A percentile compares a stretch with the other conserved stretches of the same genome.
Evolutionary conservation across 2,888 invertebrate species (phyloP).

Genomic region (Luperina nickerlii): DNA sequence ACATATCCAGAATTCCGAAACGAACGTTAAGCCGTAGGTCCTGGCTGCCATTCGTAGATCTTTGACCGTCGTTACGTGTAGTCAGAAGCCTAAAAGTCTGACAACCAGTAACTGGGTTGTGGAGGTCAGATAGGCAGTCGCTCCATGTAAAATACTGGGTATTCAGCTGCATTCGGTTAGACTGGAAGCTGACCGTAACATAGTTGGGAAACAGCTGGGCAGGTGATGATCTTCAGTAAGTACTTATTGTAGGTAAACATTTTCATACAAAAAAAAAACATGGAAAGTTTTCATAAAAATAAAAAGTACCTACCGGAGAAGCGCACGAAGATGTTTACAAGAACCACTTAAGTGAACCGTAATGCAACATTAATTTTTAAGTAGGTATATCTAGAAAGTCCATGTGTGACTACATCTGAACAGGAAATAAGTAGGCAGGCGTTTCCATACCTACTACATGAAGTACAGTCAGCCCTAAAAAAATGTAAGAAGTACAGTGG

Average conservation of each 20-base stretch:
- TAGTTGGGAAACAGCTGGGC: background rate
- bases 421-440: slow-evolving; percentile 68
- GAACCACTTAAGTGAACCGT: slow-evolving; percentile 54
- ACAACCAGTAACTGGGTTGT: background rate
- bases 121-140: background rate
- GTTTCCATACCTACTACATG: slow-evolving; percentile 48
- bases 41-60: background rate
- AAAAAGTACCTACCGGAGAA: slow-evolving; percentile 24
- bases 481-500: too few relatives aligned
- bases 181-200: background rate
- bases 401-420: slow-evolving; percentile 62
- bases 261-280: background rate
- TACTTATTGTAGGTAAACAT: background rate
- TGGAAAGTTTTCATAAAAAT: slow-evolving; percentile 32
- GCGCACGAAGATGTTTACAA: slow-evolving; percentile 41
- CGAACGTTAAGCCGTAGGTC: background rate
- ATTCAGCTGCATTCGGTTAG: background rate
- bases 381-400: slow-evolving; percentile 68
- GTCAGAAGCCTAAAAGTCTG: background rate
- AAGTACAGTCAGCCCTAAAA: slow-evolving; percentile 26
- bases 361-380: slow-evolving; percentile 63
- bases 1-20: background rate
- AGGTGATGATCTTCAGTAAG: background rate
- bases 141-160: background rate
- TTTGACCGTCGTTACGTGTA: background rate